Evolutionary conservation across 2,888 invertebrate species (phyloP), one percentile per base, ranked within the genome.

Genomic region (Drosophila rubida): DNA sequence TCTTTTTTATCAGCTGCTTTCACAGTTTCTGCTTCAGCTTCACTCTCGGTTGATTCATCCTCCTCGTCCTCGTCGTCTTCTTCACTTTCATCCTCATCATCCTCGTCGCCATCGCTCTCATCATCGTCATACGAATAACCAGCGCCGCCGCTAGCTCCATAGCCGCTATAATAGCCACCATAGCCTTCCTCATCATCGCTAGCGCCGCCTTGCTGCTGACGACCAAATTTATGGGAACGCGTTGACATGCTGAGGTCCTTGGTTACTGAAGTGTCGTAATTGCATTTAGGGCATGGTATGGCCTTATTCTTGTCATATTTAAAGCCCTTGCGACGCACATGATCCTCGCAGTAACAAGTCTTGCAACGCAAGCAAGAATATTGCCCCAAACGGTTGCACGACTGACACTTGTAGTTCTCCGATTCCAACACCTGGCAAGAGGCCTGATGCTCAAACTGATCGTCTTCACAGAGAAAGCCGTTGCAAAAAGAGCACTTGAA

Each of bases 221-320:
- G 94, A 9, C 97, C 97, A 93, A 96, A 97, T 90, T 97, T 97
- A 91, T 97, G 97, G 75, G 94, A 95, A 55, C 97, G 92, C 95
- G 97, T 97, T 37, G 98, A 98, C 96, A 99, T 97, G 94, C 97
- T 96, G 89, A 99, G 95, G 91, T 98, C 98, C 90, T 97, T 96
- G 2, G 98, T 98, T 91, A 97, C 95, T 9, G 96, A 95, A n/a
- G 98, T 98, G 64, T 97, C 96, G 92, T 95, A 97, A 72, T 95
- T 94, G 93, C 98, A 99, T 93, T 98, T 98, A 25, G 99, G 98
- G 90, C 98, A 99, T 11, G 98, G 98, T 89, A 97, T 94, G 5
- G 95, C 93, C 88, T 96, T 96, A 83, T 96, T 96, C 89, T 96
- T 96, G 13, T 95, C 95, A 90, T 97, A 97, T 89, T 97, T 97